Evolutionary conservation across 2,888 invertebrate species (phyloP), one percentile per base, ranked within the genome.

Genomic region (Crossocerus cetratus): DNA sequence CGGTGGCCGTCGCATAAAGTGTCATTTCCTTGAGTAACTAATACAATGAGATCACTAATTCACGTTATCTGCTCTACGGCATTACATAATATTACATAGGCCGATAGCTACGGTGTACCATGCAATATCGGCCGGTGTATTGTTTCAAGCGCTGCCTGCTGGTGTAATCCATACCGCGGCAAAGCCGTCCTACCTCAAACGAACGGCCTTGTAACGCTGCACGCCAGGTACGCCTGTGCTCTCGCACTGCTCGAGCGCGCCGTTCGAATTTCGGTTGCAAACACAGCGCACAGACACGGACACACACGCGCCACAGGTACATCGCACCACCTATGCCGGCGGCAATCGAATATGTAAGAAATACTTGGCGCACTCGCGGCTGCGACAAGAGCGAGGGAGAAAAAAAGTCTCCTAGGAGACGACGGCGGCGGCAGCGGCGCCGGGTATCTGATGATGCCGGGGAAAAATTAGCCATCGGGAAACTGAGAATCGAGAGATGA

Each of bases 221-320:
- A 72, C 69, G 72, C 76, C 71, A 53, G 60, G n/a, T n/a, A n/a
- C n/a, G n/a, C 70, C 72, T 32, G 32, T 32, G 32, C n/a, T 32
- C 8, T 32, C 32, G 32, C 32, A 32, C 32, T 32, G 32, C 32
- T 32, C 32, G 32, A 32, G 74, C 63, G 59, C 22, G 79, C 54
- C 68, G 70, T 83, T 86, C 84, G 59, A 86, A 83, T 85, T 85
- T 85, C 84, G 76, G 72, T 77, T 62, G 76, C 60, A 76, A 84
- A 84, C 84, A 84, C 84, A 16, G 32, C 32, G 32, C 32, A n/a
- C n/a, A n/a, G n/a, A n/a, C 32, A 32, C 8, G 8, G 4, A 4
- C 23, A 23, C 23, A 32, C 8, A 32, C 32, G n/a, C 8, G 82
- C 83, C 82, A 81, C n/a, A n/a, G n/a, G n/a, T 81, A 63, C 82